Percentiles rank a stretch among this genome's conserved stretches.
Conservation (phyloP, 2,113 vertebrate genomes). For the Accipiter virgatus region DNA sequence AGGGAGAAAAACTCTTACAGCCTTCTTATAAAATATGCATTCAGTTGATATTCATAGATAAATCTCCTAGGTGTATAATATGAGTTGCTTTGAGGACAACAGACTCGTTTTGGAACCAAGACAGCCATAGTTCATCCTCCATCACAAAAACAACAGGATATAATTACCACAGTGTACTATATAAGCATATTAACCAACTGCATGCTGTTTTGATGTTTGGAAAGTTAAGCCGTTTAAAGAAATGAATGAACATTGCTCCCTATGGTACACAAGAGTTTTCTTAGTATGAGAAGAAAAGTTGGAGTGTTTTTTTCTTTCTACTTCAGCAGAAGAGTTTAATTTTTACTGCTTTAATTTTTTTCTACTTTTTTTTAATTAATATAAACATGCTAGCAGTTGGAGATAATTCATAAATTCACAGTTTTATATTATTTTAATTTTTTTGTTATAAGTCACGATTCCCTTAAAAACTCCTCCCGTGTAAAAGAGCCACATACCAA, state of each 20-base stretch:
- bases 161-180: not conserved
- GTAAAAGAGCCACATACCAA: not conserved
- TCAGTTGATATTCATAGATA: not conserved
- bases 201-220: not conserved
- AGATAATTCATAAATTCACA: not conserved
- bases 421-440: not conserved
- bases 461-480: not conserved
- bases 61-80: not conserved
- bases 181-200: not conserved
- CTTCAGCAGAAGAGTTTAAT: not conserved
- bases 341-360: not conserved
- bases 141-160: not conserved
- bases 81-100: not conserved
- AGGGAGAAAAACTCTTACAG: not conserved
- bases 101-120: not conserved
- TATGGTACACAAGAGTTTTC: not conserved
- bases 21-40: not conserved
- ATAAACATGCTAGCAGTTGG: not conserved
- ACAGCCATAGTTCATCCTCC: not conserved
- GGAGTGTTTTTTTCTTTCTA: not conserved
- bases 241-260: not conserved
- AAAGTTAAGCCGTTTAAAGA: not conserved
- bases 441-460: not conserved
- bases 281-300: not conserved
- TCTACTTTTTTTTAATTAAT: not conserved